Conservation (phyloP, 30 jellyfish, hydroid and myxozoan genomes). For the Clytia hemisphaerica region DNA sequence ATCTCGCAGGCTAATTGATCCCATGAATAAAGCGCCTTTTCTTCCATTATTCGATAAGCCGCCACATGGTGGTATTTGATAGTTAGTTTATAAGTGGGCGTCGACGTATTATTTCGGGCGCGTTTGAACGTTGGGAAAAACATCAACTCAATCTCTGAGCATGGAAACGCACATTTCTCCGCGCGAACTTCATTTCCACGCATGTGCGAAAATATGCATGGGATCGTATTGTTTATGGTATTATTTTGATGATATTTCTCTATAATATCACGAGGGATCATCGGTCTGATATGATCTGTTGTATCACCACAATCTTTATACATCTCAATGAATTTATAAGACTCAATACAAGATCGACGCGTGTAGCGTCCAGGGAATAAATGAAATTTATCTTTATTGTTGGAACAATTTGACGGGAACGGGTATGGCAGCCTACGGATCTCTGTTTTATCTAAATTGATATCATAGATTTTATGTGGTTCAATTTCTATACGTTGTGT, state of each 20-base stretch:
- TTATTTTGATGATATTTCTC: not conserved
- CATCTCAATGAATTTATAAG: not conserved
- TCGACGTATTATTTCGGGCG: no score
- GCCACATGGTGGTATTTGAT: constrained; percentile 4
- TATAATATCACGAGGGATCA: not conserved
- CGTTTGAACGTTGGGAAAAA: no score
- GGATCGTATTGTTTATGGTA: not conserved
- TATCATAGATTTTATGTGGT: constrained; percentile 3
- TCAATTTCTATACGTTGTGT: not conserved
- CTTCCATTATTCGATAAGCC: not conserved
- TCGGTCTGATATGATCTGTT: not conserved
- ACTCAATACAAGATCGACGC: constrained; percentile 1
- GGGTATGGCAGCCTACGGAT: constrained; percentile 14
- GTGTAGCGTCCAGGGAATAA: constrained; percentile 4
- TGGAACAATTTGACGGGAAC: constrained; percentile 9
- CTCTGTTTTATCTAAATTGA: constrained; percentile 5
- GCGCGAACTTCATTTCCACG: not conserved
- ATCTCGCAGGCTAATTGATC: constrained; percentile 13
- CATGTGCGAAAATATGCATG: not conserved
- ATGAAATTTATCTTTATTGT: not conserved
- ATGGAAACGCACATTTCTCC: constrained; percentile 10
- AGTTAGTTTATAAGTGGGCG: no score
- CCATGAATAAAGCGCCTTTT: constrained; percentile 6
- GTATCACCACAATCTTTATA: not conserved
- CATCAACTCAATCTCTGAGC: not conserved